phyloP scores from a whole-genome alignment of 2,888 invertebrate species.

The Rhamphomyia laevipes region DNA sequence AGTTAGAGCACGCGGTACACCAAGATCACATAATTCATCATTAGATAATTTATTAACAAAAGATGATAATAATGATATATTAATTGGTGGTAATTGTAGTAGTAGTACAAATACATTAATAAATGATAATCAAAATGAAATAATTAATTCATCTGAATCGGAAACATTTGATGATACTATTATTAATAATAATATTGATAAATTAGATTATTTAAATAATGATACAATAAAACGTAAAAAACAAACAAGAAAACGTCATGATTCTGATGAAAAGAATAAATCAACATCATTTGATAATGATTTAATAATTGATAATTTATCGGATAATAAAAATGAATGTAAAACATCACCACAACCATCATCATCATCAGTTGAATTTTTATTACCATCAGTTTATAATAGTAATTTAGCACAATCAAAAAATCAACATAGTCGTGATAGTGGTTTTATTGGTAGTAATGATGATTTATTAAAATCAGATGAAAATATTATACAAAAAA shows the following conservation, averaged over 20 bases:
- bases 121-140: slow-evolving; percentile 42
- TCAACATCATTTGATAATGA: slow-evolving; percentile 46
- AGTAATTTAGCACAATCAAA: slow-evolving; percentile 51
- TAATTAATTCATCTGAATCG: slow-evolving; percentile 53
- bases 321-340: slow-evolving; percentile 48
- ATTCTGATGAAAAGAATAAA: slow-evolving; percentile 40
- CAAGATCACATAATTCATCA: slow-evolving; percentile 70
- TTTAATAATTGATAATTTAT: slow-evolving; percentile 46
- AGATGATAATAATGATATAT: slow-evolving; percentile 32
- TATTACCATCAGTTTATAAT: slow-evolving; percentile 21
- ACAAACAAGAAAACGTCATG: slow-evolving; percentile 53
- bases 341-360: slow-evolving; percentile 46
- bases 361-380: no score
- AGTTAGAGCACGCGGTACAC: slow-evolving; percentile 71
- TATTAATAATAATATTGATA: slow-evolving; percentile 55
- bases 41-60: slow-evolving; percentile 64
- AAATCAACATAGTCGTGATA: slow-evolving; percentile 75
- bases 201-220: slow-evolving; percentile 61
- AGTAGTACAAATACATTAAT: neutral
- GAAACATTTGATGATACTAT: slow-evolving; percentile 55
- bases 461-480: slow-evolving; percentile 64
- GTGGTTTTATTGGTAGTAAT: slow-evolving; percentile 80
- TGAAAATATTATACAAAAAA: slow-evolving; percentile 21
- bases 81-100: neutral
- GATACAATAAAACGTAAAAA: slow-evolving; percentile 78